Percentiles rank a stretch among this genome's conserved stretches.
These are phyloP conservation scores for Heliconius congener DNA, from an alignment of 1,140 invertebrate species.

Conservation along the genomic window DNA sequence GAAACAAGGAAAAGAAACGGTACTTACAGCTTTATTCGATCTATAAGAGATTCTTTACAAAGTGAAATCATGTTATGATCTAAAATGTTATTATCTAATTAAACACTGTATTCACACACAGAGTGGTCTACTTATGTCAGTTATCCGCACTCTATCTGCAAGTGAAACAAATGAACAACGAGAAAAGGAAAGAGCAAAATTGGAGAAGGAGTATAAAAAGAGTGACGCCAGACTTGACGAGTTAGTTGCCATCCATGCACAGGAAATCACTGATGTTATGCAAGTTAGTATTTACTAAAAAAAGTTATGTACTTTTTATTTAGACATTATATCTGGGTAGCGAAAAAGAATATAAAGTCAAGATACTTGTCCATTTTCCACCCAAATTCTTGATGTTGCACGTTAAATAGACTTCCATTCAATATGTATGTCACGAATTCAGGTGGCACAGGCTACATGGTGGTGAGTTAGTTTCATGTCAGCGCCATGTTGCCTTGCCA, in stretches of 20 bases:
- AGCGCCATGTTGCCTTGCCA: too few species aligned
- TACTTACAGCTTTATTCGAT: constrained; percentile 68
- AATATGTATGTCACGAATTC: too few species aligned
- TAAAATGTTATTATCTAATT: neutral
- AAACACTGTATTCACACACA: constrained; percentile 68
- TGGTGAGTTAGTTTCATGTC: too few species aligned
- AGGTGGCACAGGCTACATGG: too few species aligned
- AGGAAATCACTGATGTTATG: constrained; percentile 94
- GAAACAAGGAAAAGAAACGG: constrained; percentile 91
- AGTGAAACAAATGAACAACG: constrained; percentile 97
- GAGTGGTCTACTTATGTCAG: constrained; percentile 95
- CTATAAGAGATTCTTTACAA: neutral
- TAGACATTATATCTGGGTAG: too few species aligned
- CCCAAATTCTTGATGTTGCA: too few species aligned
- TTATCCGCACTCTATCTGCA: constrained; percentile 94
- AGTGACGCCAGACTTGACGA: constrained; percentile 94
- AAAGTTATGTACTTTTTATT: too few species aligned
- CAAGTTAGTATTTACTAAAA: constrained; percentile 75
- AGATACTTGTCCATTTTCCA: too few species aligned
- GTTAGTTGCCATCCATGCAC: constrained; percentile 92
- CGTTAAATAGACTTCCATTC: too few species aligned
- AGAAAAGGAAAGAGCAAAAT: constrained; percentile 95
- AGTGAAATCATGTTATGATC: neutral
- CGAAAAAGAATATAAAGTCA: too few species aligned
- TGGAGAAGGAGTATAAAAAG: constrained; percentile 95